phyloP scores from a whole-genome alignment of 1,140 invertebrate species.

The Aleiodes sp. region DNA sequence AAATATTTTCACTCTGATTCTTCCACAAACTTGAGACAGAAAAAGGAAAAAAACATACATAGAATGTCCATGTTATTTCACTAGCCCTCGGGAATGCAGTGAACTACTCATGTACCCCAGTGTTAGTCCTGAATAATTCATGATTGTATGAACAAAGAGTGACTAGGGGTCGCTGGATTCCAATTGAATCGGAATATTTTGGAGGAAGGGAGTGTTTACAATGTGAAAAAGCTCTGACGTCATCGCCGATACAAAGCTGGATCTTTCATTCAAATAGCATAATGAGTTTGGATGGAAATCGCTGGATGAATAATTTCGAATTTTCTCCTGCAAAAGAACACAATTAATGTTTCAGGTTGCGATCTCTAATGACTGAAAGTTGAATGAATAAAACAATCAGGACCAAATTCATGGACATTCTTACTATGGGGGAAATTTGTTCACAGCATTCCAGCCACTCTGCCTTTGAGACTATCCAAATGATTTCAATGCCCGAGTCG shows the following conservation, averaged over 20 bases:
- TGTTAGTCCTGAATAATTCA: constrained; percentile 14
- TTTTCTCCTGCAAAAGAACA: too few relatives aligned
- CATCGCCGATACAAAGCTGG: not conserved
- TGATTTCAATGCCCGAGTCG: too few relatives aligned
- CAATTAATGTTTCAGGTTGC: too few relatives aligned
- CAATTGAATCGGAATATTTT: not conserved
- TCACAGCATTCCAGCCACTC: too few relatives aligned
- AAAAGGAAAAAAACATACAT: not conserved
- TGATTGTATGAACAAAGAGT: constrained; percentile 1
- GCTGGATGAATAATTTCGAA: too few relatives aligned
- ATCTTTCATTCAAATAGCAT: not conserved
- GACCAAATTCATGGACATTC: too few relatives aligned
- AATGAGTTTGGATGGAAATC: too few relatives aligned
- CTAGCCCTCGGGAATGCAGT: not conserved
- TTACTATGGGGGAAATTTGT: too few relatives aligned
- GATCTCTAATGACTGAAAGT: too few relatives aligned
- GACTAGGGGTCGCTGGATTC: not conserved
- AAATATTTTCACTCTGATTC: not conserved
- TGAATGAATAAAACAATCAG: too few relatives aligned
- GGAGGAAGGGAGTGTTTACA: too few relatives aligned
- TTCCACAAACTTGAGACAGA: not conserved
- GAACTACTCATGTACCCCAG: not conserved
- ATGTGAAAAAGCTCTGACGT: not conserved
- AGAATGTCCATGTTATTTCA: not conserved
- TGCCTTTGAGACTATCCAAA: too few relatives aligned